phyloP scores from a whole-genome alignment of 1,140 invertebrate genomes.

The Aradophagus sp. region DNA sequence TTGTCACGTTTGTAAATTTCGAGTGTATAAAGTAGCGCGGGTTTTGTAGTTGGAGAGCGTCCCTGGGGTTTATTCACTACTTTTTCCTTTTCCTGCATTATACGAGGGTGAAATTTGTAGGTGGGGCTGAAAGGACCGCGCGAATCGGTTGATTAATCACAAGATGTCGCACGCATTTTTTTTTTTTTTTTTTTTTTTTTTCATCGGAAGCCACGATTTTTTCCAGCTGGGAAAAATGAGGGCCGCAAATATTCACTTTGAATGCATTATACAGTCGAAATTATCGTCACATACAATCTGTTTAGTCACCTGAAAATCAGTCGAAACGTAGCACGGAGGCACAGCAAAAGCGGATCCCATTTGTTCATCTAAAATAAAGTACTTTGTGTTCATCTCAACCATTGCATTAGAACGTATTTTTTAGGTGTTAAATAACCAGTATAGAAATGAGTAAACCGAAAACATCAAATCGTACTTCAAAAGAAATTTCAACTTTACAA shows the following conservation, averaged over 20 bases:
- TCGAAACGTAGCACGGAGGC: too few relatives aligned
- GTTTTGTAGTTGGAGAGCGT: slow-evolving; percentile 20
- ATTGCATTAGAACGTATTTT: too few relatives aligned
- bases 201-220: slow-evolving; percentile 53
- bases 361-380: too few relatives aligned
- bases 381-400: too few relatives aligned
- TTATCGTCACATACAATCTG: slow-evolving; percentile 25
- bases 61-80: slow-evolving; percentile 22
- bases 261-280: slow-evolving; percentile 21
- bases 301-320: slow-evolving; percentile 17
- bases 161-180: slow-evolving; percentile 48
- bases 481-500: too few relatives aligned
- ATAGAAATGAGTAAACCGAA: too few relatives aligned
- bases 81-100: slow-evolving; percentile 29
- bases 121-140: slow-evolving; percentile 41
- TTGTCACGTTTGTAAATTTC: too few relatives aligned
- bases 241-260: slow-evolving; percentile 35
- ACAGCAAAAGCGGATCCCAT: too few relatives aligned
- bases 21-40: too few relatives aligned
- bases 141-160: slow-evolving; percentile 56
- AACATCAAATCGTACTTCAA: too few relatives aligned
- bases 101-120: slow-evolving; percentile 43
- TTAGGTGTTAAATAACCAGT: too few relatives aligned
- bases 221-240: slow-evolving; percentile 39
- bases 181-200: too few relatives aligned